A percentile compares a stretch with the other conserved stretches of the same genome.
phyloP scores from a whole-genome alignment of 2,113 vertebrate species.

The Natator depressus region DNA sequence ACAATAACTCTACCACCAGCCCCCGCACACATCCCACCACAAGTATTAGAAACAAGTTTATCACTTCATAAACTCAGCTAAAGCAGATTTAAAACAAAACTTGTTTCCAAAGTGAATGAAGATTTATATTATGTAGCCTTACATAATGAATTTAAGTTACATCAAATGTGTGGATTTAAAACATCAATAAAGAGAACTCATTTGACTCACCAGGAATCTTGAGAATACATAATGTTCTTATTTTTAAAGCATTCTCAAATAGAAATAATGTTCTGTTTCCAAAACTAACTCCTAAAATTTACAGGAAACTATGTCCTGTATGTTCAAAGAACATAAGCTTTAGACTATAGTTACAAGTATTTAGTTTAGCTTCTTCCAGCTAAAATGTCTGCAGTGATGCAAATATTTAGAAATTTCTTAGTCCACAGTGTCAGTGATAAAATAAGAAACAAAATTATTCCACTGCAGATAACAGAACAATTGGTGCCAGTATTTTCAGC shows the following conservation, averaged over 20 bases:
- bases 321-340: slow-evolving; percentile 13
- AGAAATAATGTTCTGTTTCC: neutral
- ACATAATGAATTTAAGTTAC: neutral
- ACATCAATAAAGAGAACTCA: neutral
- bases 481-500: neutral
- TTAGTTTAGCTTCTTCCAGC: neutral
- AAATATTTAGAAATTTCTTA: neutral
- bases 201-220: neutral
- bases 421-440: accelerated
- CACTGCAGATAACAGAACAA: neutral
- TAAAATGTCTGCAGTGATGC: neutral
- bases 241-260: neutral
- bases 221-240: neutral
- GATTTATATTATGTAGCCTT: slow-evolving; percentile 26
- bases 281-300: neutral
- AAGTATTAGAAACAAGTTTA: neutral
- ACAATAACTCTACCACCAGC: neutral
- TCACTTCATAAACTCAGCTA: slow-evolving; percentile 4
- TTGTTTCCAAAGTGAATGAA: neutral
- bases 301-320: neutral
- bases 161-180: neutral
- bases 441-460: neutral
- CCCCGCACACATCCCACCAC: neutral
- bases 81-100: slow-evolving; percentile 9
- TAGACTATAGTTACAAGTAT: slow-evolving; percentile 16